Evolutionary conservation across 2,888 invertebrate species (phyloP), one percentile per base, ranked within the genome.

Genomic region (Mactromeris polynyma): DNA sequence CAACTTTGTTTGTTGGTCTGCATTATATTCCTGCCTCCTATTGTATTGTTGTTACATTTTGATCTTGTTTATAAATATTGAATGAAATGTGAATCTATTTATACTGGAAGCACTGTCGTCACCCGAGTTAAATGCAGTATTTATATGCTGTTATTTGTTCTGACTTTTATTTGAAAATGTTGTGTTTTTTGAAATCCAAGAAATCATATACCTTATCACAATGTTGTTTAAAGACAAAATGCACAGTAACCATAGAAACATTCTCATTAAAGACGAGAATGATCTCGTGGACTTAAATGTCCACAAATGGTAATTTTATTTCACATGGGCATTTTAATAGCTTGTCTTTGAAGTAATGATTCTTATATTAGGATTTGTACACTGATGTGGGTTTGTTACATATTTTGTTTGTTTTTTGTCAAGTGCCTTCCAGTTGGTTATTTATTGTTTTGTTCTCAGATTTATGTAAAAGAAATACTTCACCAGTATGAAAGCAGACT

Each of bases 341-440:
- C n/a, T 11, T 40, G 40, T 40, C 14, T 46, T 46, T 9, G 11
- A 46, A 17, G 46, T 3, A 1, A 4, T 46, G 46, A 46, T 46
- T 46, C 14, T 46, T 42, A 42, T 42, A 42, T 42, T 46, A 46
- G 46, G 9, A 11, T 4, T 17, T 46, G 14, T 46, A 11, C 17
- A 46, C 17, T 1, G 14, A 46, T 46, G 58, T 64, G 4, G 0
- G 26, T 64, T n/a, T 64, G 58, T 64, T 26, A 64, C 58, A 64
- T 9, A n/a, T 64, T 26, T 36, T 77, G 77, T 77, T 33, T 36
- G 36, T 19, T 38, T 77, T 21, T 31, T 77, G 36, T 77, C 77
- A 77, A 77, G 77, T 77, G 77, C 77, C 77, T 77, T 33, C 14
- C n/a, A 1, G 36, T 77, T 38, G 77, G 21, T 77, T 38, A 64